Evolutionary conservation across 2,797 vertebrate species (phyloP).

Genomic region (Knipowitschia caucasica): DNA sequence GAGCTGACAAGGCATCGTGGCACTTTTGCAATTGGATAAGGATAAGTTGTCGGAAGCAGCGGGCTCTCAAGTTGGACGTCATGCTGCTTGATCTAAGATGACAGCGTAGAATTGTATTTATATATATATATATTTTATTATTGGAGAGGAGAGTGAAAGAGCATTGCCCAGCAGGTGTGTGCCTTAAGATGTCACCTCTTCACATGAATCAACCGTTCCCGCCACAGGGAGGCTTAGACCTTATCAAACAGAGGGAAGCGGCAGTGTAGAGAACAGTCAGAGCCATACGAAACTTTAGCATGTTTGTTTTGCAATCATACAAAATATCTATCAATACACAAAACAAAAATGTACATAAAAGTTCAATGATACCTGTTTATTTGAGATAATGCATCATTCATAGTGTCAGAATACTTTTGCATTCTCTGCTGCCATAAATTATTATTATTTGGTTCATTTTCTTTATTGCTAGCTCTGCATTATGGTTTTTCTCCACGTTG

Average conservation of each 20-base stretch:
- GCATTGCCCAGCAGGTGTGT: slow-evolving; percentile 44
- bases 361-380: no score
- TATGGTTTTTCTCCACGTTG: no score
- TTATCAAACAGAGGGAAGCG: slow-evolving; percentile 38
- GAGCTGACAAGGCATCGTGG: slow-evolving; percentile 51
- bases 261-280: slow-evolving; percentile 24
- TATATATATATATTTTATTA: slow-evolving; percentile 40
- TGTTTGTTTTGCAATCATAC: no score
- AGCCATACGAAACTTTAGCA: slow-evolving; percentile 1
- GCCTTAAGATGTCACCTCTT: slow-evolving; percentile 54
- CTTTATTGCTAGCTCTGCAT: no score
- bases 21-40: slow-evolving; percentile 37
- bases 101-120: slow-evolving; percentile 43
- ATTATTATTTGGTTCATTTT: no score
- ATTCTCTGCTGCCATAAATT: no score
- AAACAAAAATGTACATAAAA: no score
- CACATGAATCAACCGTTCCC: slow-evolving; percentile 48
- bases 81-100: slow-evolving; percentile 50
- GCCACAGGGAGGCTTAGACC: slow-evolving; percentile 46
- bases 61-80: slow-evolving; percentile 34
- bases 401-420: no score
- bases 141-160: slow-evolving; percentile 21
- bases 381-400: no score
- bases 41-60: slow-evolving; percentile 43
- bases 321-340: no score